A percentile compares a stretch with the other conserved stretches of the same genome.
Conservation (phyloP, 2,797 vertebrate species). For the Sphaeramia orbicularis region DNA sequence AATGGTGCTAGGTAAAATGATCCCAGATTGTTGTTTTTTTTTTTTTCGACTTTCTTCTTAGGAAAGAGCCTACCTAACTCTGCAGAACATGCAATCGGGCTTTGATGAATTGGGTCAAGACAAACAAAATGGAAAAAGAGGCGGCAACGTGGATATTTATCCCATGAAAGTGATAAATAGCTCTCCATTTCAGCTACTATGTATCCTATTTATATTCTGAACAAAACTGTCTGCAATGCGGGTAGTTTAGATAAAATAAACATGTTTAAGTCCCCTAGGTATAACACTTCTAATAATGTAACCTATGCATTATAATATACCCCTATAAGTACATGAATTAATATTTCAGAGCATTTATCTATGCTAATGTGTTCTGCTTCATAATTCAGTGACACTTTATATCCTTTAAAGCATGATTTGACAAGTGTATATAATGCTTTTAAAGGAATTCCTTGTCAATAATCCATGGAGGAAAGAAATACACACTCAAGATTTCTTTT, state of each 20-base stretch:
- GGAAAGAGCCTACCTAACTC: conserved; percentile 35
- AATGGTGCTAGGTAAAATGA: conserved; percentile 1
- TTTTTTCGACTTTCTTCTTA: not conserved
- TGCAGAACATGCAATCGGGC: conserved; percentile 9
- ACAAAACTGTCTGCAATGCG: not conserved
- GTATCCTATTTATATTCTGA: not conserved
- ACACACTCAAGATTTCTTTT: conserved; percentile 40
- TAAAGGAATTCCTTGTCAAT: conserved; percentile 29
- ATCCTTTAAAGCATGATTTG: conserved; percentile 18
- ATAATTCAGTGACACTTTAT: conserved; percentile 6
- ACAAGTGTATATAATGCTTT: conserved; percentile 11
- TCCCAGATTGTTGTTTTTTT: not conserved
- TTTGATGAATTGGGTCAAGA: conserved; percentile 26
- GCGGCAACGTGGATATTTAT: conserved; percentile 19
- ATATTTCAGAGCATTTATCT: conserved; percentile 1
- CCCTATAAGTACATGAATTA: conserved; percentile 1
- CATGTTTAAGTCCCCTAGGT: not conserved
- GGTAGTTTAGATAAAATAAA: too few species aligned
- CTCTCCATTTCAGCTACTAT: conserved; percentile 13
- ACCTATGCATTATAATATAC: not conserved
- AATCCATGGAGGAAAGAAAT: conserved; percentile 35
- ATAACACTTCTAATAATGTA: conserved; percentile 1
- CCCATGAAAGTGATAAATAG: conserved; percentile 38
- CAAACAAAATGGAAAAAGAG: not conserved
- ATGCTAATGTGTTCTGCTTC: conserved; percentile 10